Evolutionary conservation across 2,888 invertebrate genomes (phyloP).

Genomic region (Chouioia cunea): DNA sequence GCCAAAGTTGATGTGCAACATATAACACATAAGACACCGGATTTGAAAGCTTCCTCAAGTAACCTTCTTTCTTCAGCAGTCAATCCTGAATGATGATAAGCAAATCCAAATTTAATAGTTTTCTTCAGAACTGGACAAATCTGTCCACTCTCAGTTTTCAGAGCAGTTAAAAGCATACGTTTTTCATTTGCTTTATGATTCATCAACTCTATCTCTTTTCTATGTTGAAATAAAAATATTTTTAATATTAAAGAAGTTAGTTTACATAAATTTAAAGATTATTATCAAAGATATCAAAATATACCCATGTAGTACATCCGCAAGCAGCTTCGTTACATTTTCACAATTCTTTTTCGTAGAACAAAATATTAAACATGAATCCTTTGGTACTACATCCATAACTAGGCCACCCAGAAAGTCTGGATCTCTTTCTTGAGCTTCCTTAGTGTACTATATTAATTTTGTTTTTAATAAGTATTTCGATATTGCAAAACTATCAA

Average conservation of each 20-base stretch:
- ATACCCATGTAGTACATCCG: constrained; percentile 73
- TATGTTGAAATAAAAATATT: neutral
- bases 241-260: neutral
- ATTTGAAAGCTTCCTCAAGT: constrained; percentile 86
- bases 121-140: constrained; percentile 77
- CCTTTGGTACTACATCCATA: constrained; percentile 82
- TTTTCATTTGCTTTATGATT: constrained; percentile 74
- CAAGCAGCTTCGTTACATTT: constrained; percentile 85
- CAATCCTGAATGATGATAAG: constrained; percentile 94
- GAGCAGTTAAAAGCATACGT: constrained; percentile 72
- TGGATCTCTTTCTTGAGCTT: constrained; percentile 77
- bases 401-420: constrained; percentile 85
- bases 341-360: constrained; percentile 91
- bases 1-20: constrained; percentile 97
- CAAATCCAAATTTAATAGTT: constrained; percentile 85
- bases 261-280: neutral
- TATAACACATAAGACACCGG: constrained; percentile 87
- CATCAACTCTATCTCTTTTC: constrained; percentile 47
- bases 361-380: constrained; percentile 90
- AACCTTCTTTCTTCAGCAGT: constrained; percentile 87
- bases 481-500: constrained; percentile 1
- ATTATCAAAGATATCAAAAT: too few species aligned
- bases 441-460: constrained; percentile 53
- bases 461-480: constrained; percentile 9
- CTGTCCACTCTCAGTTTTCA: constrained; percentile 75